Evolutionary conservation across 2,888 invertebrate species (phyloP).

Genomic region (Drosophila atroscutellata): DNA sequence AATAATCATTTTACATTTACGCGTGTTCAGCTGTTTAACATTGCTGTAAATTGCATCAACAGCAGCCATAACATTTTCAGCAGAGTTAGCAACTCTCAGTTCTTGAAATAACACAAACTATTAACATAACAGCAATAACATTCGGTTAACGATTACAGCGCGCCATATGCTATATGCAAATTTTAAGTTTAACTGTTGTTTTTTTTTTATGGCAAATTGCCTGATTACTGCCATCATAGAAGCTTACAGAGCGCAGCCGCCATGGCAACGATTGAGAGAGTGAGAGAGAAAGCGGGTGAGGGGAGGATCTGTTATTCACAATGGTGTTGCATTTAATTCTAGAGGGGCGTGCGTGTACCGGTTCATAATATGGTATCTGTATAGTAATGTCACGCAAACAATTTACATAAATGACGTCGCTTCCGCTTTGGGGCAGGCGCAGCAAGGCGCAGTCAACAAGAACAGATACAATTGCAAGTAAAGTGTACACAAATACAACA

Average conservation of each 20-base stretch:
- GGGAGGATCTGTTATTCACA: constrained; percentile 22
- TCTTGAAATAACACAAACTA: not conserved
- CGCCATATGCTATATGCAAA: constrained; percentile 28
- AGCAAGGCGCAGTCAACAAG: constrained; percentile 57
- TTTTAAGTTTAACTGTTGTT: constrained; percentile 25
- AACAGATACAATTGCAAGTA: constrained; percentile 52
- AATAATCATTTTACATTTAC: not conserved
- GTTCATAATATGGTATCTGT: constrained; percentile 54
- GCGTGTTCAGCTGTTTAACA: not conserved
- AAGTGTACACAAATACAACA: constrained; percentile 41
- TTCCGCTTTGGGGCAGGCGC: constrained; percentile 63
- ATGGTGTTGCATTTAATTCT: constrained; percentile 53
- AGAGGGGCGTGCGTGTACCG: constrained; percentile 61
- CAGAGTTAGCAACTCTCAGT: not conserved
- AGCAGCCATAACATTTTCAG: not conserved
- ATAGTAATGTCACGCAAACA: constrained; percentile 81
- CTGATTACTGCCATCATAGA: constrained; percentile 45
- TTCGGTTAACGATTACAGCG: constrained; percentile 6
- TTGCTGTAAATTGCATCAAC: not conserved
- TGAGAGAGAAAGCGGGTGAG: not conserved
- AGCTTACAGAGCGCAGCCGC: constrained; percentile 57
- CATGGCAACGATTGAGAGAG: constrained; percentile 11
- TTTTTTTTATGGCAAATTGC: constrained; percentile 31
- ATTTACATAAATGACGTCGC: constrained; percentile 80
- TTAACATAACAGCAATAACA: not conserved